These are phyloP conservation scores for Vespertilio murinus DNA, from an alignment of 2,797 vertebrate genomes.

Conservation along the genomic window DNA sequence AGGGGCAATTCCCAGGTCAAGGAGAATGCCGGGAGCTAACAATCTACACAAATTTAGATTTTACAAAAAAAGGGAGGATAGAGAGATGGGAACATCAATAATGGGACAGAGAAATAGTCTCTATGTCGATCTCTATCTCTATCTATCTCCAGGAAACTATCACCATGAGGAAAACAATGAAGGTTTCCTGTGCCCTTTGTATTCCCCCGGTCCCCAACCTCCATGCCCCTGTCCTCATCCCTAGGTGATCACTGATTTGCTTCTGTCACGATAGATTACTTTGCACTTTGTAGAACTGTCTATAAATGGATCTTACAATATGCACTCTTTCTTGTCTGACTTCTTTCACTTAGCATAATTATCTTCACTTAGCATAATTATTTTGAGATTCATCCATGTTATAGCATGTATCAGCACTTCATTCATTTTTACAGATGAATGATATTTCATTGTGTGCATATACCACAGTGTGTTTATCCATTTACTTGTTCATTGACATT, in stretches of 20 bases:
- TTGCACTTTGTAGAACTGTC: not conserved
- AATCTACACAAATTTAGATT: not conserved
- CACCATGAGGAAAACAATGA: not conserved
- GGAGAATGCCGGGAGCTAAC: not conserved
- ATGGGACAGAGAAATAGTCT: not conserved
- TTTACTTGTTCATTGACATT: not conserved
- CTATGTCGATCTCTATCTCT: not conserved
- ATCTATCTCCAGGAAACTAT: not conserved
- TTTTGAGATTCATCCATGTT: constrained; percentile 5
- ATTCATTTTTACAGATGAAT: not conserved
- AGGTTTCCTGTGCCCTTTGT: not conserved
- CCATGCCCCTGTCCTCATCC: not conserved
- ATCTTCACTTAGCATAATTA: not conserved
- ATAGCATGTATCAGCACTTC: not conserved
- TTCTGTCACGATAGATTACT: not conserved
- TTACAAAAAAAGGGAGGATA: not conserved
- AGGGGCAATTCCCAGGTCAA: not conserved
- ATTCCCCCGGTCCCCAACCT: not conserved
- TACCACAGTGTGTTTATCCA: not conserved
- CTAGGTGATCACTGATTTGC: not conserved
- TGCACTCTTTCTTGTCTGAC: not conserved
- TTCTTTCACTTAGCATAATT: constrained; percentile 17
- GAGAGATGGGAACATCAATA: too few relatives aligned
- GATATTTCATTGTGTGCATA: not conserved
- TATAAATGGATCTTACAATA: not conserved